A percentile compares a stretch with the other conserved stretches of the same genome.
These are phyloP conservation scores for Schizotus pectinicornis DNA, from an alignment of 2,888 invertebrate species.

Conservation along the genomic window DNA sequence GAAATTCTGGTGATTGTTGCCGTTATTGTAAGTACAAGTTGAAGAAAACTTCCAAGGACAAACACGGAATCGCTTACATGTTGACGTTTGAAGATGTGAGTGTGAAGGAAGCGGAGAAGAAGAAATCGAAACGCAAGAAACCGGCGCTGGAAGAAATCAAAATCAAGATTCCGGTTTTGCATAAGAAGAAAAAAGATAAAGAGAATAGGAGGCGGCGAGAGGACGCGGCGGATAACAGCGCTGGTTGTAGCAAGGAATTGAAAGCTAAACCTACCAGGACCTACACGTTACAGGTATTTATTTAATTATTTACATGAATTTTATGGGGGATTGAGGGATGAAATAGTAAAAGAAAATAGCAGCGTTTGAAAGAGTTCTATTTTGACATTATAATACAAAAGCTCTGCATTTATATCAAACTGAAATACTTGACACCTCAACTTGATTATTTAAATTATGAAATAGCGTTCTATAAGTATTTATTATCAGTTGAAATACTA, in stretches of 20 bases:
- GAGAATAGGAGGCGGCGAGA: constrained; percentile 28
- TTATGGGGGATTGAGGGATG: too few species aligned
- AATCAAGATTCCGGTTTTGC: constrained; percentile 41
- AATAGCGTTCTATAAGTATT: too few species aligned
- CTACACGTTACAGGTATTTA: constrained; percentile 14
- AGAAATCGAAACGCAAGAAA: constrained; percentile 20
- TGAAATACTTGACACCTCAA: too few species aligned
- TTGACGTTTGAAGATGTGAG: constrained; percentile 52
- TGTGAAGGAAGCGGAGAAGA: constrained; percentile 19
- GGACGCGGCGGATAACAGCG: constrained; percentile 5
- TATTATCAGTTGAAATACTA: too few species aligned
- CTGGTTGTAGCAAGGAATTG: background rate
- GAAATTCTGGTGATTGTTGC: constrained; percentile 32
- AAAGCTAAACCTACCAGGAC: background rate
- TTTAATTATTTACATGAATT: background rate
- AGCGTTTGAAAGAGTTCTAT: too few species aligned
- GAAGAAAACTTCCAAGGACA: constrained; percentile 38
- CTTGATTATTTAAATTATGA: too few species aligned
- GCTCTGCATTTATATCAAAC: too few species aligned
- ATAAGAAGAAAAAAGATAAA: constrained; percentile 37
- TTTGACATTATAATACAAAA: too few species aligned
- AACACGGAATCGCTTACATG: constrained; percentile 59
- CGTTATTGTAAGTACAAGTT: constrained; percentile 44
- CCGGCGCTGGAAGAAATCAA: constrained; percentile 43
- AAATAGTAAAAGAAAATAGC: too few species aligned